Evolutionary conservation across 2,113 vertebrate species (phyloP), one percentile per base, ranked within the genome.

Genomic region (Laterallus jamaicensis): DNA sequence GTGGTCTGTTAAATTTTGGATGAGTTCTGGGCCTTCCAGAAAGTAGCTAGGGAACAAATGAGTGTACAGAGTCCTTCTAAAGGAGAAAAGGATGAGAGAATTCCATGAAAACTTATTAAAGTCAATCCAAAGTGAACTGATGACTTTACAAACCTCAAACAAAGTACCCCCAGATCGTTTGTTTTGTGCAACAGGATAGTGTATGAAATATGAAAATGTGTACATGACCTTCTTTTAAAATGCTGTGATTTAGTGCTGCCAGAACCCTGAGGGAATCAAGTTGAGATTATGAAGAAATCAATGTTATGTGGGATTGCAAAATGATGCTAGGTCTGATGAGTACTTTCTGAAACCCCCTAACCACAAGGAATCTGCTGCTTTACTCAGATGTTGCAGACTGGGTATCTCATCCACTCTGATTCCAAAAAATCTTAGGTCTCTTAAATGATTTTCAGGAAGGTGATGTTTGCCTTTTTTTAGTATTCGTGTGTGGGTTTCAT

Each of bases 151-250:
- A 70, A 58, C 79, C 82, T 97, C 82, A 80, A 86, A 66, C 10
- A 92, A 80, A 82, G 63, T 69, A 90, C 22, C 13, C 29, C 35
- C 22, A 88, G 62, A 49, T 66, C 9, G 32, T 97, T 92, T 95
- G 50, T 95, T 90, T 95, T 74, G 54, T 71, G 54, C 73, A 85
- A 83, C 24, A 37, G 56, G 74, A 59, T 86, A 1, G 0, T 75
- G 52, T 91, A 94, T 76, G 91, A 96, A 97, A 92, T 95, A 97
- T 52, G 88, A 93, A 96, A 90, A 86, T 42, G 56, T 91, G 63
- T 93, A 78, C 82, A 85, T 90, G 89, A 95, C 92, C 90, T 96
- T 91, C 73, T 94, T 94, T 92, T 95, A 95, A 92, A 92, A 74
- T 93, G 55, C 81, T 75, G 28, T 79, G 82, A 95, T 93, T 93